These are phyloP conservation scores for Amphipoea lucens DNA, from an alignment of 2,888 invertebrate genomes.

Conservation along the genomic window DNA sequence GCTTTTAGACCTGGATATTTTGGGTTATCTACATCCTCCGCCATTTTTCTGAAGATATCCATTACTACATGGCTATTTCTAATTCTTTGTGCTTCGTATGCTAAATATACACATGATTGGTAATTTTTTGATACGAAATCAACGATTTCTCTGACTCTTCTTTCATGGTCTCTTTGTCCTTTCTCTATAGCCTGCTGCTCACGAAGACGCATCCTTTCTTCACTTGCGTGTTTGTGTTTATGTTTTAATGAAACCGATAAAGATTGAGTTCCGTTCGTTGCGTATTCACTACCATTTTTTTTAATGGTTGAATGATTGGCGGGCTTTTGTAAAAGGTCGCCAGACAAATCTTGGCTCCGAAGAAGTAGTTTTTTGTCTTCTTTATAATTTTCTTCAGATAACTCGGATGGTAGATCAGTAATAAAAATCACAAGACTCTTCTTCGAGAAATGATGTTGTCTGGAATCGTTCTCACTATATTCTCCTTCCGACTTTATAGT, in stretches of 20 bases:
- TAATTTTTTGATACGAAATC: neutral
- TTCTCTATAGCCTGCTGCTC: neutral
- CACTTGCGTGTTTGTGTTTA: neutral
- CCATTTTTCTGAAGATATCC: constrained; percentile 20
- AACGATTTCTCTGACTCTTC: constrained; percentile 8
- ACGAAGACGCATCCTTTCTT: neutral
- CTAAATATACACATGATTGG: constrained; percentile 25
- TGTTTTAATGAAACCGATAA: neutral
- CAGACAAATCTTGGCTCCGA: neutral
- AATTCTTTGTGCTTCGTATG: constrained; percentile 14
- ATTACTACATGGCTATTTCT: neutral
- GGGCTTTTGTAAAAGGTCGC: neutral
- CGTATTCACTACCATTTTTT: neutral
- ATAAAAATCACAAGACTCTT: constrained; percentile 20
- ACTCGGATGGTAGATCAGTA: neutral
- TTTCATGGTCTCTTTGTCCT: neutral
- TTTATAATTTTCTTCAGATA: neutral
- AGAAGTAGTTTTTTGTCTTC: neutral
- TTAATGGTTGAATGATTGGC: too few relatives aligned
- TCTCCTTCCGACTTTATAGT: neutral
- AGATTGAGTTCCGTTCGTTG: accelerated
- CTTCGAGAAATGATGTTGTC: neutral
- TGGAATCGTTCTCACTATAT: neutral
- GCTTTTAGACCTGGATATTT: neutral
- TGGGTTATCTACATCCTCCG: constrained; percentile 3